phyloP scores from a whole-genome alignment of 2,113 vertebrate species.

The Platichthys flesus region DNA sequence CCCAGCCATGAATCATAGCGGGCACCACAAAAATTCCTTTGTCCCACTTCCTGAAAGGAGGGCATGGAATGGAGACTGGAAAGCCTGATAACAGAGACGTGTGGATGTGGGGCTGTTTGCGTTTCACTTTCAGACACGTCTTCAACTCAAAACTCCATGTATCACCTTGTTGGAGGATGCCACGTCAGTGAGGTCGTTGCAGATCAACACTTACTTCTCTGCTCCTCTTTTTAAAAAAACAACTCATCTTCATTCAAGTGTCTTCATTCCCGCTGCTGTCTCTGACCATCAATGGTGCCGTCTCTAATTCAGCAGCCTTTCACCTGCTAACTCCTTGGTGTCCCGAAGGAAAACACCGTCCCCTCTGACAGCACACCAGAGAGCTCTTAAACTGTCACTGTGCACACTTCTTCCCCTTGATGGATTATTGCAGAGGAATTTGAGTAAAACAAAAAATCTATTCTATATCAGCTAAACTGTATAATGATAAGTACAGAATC shows the following conservation, averaged over 20 bases:
- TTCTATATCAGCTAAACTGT: too few relatives aligned
- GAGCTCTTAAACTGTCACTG: conserved; percentile 17
- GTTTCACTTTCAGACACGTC: too few relatives aligned
- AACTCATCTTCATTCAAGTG: too few relatives aligned
- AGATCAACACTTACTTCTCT: neutral
- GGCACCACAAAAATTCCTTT: conserved; percentile 59
- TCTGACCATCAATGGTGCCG: neutral
- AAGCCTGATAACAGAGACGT: conserved; percentile 48
- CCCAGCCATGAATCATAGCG: conserved; percentile 68
- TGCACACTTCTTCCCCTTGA: neutral
- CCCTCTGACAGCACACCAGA: conserved; percentile 18
- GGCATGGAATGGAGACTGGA: conserved; percentile 47
- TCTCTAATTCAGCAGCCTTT: neutral
- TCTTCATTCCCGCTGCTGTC: neutral
- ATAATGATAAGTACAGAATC: neutral
- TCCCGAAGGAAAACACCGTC: conserved; percentile 23
- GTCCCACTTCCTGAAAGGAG: conserved; percentile 69
- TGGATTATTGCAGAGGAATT: neutral
- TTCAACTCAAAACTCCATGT: neutral
- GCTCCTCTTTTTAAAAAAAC: neutral
- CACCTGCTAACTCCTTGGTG: neutral
- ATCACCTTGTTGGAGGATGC: neutral
- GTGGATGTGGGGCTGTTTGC: neutral
- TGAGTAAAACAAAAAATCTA: neutral
- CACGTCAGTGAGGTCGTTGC: neutral